These are phyloP conservation scores for Paradoxurus hermaphroditus DNA, from an alignment of 2,113 vertebrate species.

Conservation along the genomic window DNA sequence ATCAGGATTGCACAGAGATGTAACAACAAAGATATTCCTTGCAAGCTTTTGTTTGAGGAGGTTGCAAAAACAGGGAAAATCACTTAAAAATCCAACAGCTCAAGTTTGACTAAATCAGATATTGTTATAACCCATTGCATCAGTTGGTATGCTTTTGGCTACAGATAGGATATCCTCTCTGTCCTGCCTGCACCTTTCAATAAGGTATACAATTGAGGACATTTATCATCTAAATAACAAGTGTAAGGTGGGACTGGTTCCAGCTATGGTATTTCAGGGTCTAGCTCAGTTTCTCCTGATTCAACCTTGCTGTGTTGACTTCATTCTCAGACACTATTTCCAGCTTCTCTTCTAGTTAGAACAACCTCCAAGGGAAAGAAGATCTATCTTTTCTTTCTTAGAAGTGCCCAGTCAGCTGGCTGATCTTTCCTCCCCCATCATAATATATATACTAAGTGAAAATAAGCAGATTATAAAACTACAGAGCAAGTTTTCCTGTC, in stretches of 20 bases:
- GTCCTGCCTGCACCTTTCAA: background rate
- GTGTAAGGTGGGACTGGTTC: background rate
- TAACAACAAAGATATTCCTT: background rate
- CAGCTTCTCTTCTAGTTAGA: background rate
- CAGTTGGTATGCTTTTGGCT: background rate
- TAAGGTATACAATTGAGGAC: background rate
- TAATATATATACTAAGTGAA: background rate
- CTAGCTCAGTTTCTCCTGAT: background rate
- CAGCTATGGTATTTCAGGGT: background rate
- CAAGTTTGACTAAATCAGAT: background rate
- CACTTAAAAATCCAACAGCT: background rate
- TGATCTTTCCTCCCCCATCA: background rate
- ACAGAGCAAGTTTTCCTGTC: background rate
- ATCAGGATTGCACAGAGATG: background rate
- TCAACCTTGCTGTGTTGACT: background rate
- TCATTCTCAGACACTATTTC: background rate
- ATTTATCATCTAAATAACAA: background rate
- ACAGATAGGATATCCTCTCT: background rate
- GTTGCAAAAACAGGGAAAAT: background rate
- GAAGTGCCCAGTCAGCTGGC: background rate
- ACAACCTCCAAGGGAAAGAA: background rate
- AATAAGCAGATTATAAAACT: background rate
- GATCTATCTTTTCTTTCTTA: background rate
- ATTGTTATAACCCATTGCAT: background rate
- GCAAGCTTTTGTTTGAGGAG: background rate